Base-by-base conservation (phyloP, 2,113 vertebrate genomes). In the Ciconia boyciana region DNA sequence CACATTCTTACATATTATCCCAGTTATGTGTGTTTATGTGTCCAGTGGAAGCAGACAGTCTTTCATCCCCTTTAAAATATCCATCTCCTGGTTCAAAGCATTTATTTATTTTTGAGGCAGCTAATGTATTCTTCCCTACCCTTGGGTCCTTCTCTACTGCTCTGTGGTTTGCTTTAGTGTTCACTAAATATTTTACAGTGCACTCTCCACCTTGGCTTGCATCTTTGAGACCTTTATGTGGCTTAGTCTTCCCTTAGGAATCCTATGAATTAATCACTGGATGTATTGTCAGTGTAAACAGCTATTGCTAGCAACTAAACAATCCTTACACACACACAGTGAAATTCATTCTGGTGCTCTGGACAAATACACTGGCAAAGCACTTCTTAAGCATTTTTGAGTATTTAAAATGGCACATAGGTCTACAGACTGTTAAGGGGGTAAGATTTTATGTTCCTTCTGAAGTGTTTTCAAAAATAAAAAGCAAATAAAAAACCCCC, bases 121-220 rank as follows among this genome's bases (percentile, higher is more conserved):
- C 7, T 78, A 80, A 48, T 69, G 31, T 49, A 78, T 87, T 89
- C 55, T 70, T 41, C 16, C 16, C 36, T 55, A 43, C 12, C 8
- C 15, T 44, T 82, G 41, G 7, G 32, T 57, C 15, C 54, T 52
- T 79, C 29, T 62, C 39, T 83, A 82, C 54, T 64, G 87, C 52
- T 77, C 31, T 76, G 13, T 80, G 70, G 48, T 89, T 80, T 84
- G 8, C 26, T 83, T 93, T 89, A 90, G n/a, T 80, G n/a, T 79
- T 91, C 4, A 3, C 44, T 95, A 95, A 96, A 85, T 97, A 94
- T 95, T 95, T 96, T 71, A 91, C 88, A 90, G 7, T 20, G 41
- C 44, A 71, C 71, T 76, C 18, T 96, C 57, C 32, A 72, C 48
- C 44, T 66, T 89, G 72, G 7, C 58, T 88, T 93, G 65, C 26